These are phyloP conservation scores for Nemotelus nigrinus DNA, from an alignment of 2,888 invertebrate species.

Conservation along the genomic window DNA sequence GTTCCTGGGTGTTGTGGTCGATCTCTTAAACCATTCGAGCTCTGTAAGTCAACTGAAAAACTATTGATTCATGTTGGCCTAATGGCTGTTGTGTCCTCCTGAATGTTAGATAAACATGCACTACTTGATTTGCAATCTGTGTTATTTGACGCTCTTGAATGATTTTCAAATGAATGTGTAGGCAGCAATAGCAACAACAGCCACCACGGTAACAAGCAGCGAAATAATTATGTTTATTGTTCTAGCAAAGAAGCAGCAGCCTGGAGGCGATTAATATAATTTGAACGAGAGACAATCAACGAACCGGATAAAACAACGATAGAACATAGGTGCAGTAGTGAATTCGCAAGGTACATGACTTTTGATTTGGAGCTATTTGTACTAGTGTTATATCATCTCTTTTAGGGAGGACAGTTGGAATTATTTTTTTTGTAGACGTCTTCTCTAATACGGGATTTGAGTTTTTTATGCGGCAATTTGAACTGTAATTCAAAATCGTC, in stretches of 20 bases:
- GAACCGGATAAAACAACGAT: not conserved
- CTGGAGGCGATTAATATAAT: not conserved
- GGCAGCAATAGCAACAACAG: slow-evolving; percentile 8
- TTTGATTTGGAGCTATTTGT: no score
- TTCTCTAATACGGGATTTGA: no score
- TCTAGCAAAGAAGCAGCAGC: slow-evolving; percentile 4
- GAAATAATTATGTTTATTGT: slow-evolving; percentile 38
- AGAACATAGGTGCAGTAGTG: not conserved
- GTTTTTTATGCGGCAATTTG: no score
- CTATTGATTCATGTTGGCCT: slow-evolving; percentile 24
- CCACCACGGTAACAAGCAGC: not conserved
- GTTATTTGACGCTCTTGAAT: slow-evolving; percentile 37
- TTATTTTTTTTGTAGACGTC: no score
- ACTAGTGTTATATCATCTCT: no score
- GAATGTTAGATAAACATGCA: slow-evolving; percentile 36
- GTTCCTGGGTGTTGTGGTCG: not conserved
- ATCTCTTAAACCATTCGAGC: no score
- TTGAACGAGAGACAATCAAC: not conserved
- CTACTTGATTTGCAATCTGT: slow-evolving; percentile 37
- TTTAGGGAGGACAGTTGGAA: no score
- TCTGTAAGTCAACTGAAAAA: not conserved
- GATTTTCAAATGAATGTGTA: slow-evolving; percentile 24
- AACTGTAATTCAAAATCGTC: no score
- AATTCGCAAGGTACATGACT: no score
- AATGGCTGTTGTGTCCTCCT: slow-evolving; percentile 25